Percentiles rank a stretch among this genome's conserved stretches.
Conservation (phyloP, 2,888 invertebrate genomes). For the Meiosimyza platycephala region DNA sequence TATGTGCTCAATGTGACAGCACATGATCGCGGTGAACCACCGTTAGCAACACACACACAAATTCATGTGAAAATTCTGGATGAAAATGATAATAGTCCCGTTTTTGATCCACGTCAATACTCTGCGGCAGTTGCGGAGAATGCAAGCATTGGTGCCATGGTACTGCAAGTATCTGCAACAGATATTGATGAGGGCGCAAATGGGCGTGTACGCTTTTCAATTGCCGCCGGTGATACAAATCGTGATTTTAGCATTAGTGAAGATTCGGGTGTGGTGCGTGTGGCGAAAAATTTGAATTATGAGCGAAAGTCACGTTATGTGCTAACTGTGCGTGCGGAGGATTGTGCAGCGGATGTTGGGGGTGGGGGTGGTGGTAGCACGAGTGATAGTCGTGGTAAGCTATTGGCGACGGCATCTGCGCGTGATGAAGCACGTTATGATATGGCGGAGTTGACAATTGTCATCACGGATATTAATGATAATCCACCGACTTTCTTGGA, state of each 20-base stretch:
- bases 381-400: neutral
- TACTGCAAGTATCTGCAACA: slow-evolving; percentile 89
- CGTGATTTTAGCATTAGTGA: slow-evolving; percentile 92
- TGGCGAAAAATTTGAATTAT: slow-evolving; percentile 93
- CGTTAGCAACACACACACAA: slow-evolving; percentile 76
- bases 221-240: slow-evolving; percentile 88
- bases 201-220: slow-evolving; percentile 92
- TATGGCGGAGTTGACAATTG: slow-evolving; percentile 84
- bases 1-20: slow-evolving; percentile 85
- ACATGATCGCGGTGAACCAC: slow-evolving; percentile 87
- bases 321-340: slow-evolving; percentile 87
- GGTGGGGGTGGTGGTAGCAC: slow-evolving; percentile 20
- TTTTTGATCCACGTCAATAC: slow-evolving; percentile 90
- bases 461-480: slow-evolving; percentile 92
- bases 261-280: slow-evolving; percentile 89
- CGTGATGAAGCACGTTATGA: slow-evolving; percentile 72
- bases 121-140: slow-evolving; percentile 92
- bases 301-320: slow-evolving; percentile 88
- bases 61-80: slow-evolving; percentile 82
- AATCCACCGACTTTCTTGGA: slow-evolving; percentile 92
- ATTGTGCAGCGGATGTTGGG: slow-evolving; percentile 80
- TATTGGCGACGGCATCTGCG: neutral
- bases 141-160: slow-evolving; percentile 91
- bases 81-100: slow-evolving; percentile 90
- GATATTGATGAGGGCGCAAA: slow-evolving; percentile 90